Conservation (phyloP, 1,140 invertebrate genomes). For the Eufriesea mexicana region DNA sequence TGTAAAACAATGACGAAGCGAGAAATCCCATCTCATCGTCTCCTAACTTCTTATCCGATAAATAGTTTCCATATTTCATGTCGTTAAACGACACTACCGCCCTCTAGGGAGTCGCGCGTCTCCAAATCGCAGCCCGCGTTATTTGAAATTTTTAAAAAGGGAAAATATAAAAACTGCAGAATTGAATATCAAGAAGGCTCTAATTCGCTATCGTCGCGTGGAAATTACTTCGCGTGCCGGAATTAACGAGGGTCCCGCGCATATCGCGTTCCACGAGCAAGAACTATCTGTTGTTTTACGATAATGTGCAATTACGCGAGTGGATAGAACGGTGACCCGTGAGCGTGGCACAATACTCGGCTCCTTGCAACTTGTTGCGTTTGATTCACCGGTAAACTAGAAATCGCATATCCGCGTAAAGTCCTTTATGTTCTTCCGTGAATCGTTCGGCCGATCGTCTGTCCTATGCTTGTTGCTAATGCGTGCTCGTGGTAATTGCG, state of each 20-base stretch:
- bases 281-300: slow-evolving; percentile 26
- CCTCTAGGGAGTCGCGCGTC: no score
- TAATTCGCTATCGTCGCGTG: neutral
- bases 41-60: no score
- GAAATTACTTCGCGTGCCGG: neutral
- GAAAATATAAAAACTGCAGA: no score
- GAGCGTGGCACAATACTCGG: slow-evolving; percentile 26
- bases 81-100: no score
- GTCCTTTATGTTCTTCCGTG: slow-evolving; percentile 37
- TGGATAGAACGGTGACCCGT: slow-evolving; percentile 25
- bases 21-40: no score
- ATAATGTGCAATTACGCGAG: slow-evolving; percentile 26
- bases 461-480: neutral
- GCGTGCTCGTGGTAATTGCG: neutral
- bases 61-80: no score
- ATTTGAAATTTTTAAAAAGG: no score
- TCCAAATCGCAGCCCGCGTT: no score
- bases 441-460: slow-evolving; percentile 21
- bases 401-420: slow-evolving; percentile 44
- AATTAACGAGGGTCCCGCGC: neutral
- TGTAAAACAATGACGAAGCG: no score
- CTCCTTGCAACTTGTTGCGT: slow-evolving; percentile 64
- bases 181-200: neutral
- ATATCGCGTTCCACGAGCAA: neutral
- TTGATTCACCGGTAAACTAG: slow-evolving; percentile 48